Evolutionary conservation across 2,888 invertebrate genomes (phyloP), one percentile per base, ranked within the genome.

Genomic region (Pristionchus maxplancki): DNA sequence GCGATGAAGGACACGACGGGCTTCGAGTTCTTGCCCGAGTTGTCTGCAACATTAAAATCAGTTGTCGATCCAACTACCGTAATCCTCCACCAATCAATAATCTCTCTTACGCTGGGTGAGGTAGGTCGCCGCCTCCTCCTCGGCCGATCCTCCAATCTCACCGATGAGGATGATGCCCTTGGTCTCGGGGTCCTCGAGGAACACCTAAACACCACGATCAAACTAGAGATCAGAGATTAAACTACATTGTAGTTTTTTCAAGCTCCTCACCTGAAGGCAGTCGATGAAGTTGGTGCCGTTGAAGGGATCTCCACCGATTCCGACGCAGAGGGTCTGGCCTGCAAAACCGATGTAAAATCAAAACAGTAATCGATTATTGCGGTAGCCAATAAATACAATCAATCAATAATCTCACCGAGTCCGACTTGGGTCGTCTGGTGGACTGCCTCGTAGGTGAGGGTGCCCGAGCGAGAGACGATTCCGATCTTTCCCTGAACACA

Each of bases 211-310:
- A 31, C 17, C n/a, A 71, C 98, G 97, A 95, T 98, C 98, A 90
- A 99, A 96, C 95, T 98, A 98, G 37, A 53, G 2, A 31, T 17
- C 82, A 83, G 11, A 34, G 50, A 40, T 83, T 34, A 50, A 40
- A 53, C 24, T 31, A 34, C 24, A n/a, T n/a, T n/a, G n/a, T n/a
- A n/a, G n/a, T n/a, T n/a, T n/a, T n/a, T n/a, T n/a, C n/a, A 78
- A 78, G n/a, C 9, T 58, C 1, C 62, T n/a, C 48, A 92, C 91
- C 87, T 91, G 90, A 37, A 92, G 88, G 81, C 92, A 92, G 95
- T 99, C 99, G 94, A 99, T 98, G 95, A 99, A 99, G 95, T 99
- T 98, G n/a, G 99, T 99, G 89, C 99, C 99, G 95, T 99, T 99
- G 96, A 99, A 99, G 0, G 99, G 99, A 96, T 99, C 99, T 90